Percentiles rank a stretch among this genome's conserved stretches.
phyloP scores from a whole-genome alignment of 2,888 invertebrate genomes.

The Coleophora flavipennella region DNA sequence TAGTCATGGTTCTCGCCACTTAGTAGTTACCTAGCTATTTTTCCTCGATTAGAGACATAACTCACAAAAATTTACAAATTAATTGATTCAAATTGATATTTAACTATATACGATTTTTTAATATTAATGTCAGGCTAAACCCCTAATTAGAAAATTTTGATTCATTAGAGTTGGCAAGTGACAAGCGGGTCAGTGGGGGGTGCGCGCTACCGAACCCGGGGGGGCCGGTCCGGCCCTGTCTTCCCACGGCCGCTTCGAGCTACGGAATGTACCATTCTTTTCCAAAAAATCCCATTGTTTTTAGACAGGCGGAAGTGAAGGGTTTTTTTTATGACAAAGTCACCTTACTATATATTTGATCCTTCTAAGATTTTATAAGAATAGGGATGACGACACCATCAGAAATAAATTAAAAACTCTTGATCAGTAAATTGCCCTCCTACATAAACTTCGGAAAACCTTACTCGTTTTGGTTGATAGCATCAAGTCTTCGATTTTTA shows the following conservation, averaged over 20 bases:
- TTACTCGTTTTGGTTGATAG: too few species aligned
- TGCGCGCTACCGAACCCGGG: conserved; percentile 31
- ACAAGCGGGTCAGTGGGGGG: conserved; percentile 33
- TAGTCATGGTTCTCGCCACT: too few species aligned
- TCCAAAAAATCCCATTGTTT: conserved; percentile 20
- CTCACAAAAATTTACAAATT: too few species aligned
- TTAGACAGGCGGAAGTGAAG: conserved; percentile 31
- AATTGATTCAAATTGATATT: too few species aligned
- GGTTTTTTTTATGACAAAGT: conserved; percentile 16
- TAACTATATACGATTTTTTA: conserved; percentile 6
- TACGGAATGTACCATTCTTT: conserved; percentile 27
- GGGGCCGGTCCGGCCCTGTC: conserved; percentile 17
- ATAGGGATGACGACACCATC: too few species aligned
- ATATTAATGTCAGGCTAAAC: conserved; percentile 16
- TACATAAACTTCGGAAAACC: too few species aligned
- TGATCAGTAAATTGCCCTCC: too few species aligned
- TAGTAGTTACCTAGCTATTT: too few species aligned
- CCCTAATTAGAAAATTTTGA: conserved; percentile 16
- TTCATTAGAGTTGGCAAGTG: conserved; percentile 31
- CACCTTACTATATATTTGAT: background rate
- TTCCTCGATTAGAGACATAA: background rate
- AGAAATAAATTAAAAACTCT: too few species aligned
- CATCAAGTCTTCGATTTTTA: too few species aligned
- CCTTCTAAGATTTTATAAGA: too few species aligned
- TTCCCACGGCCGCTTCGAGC: conserved; percentile 23